Evolutionary conservation across 2,888 invertebrate genomes (phyloP), one percentile per base, ranked within the genome.

Genomic region (Hirtodrosophila confusa): DNA sequence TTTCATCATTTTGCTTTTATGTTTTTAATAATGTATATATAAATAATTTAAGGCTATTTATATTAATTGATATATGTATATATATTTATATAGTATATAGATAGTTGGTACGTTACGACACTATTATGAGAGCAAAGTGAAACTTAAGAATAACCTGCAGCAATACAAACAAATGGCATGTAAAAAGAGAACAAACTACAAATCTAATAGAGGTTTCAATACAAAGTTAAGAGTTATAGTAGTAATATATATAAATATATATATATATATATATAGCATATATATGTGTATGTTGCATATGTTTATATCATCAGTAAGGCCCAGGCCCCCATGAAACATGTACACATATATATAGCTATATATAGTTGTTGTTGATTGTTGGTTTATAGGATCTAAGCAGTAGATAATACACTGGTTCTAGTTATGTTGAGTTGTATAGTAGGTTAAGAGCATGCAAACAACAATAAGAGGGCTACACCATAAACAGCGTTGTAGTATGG

Each of bases 381-480:
- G 35, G 35, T 44, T 58, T 60, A 44, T 53, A 64, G 75, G 75
- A 55, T 75, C 75, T 72, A 72, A 75, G 71, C 75, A 70, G 75
- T 51, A 56, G 71, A 41, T 70, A 70, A 41, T 70, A 70, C 72
- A 70, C 71, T 73, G 71, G 55, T 75, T 56, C 71, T 72, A 75
- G 65, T 65, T 60, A 66, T 56, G 49, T 58, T 50, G 55, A 64
- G 64, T 74, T 75, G 71, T 62, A 58, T 56, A 67, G 72, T 62
- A 71, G 60, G 78, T 77, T 73, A 73, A 73, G 77, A 85, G 82
- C 83, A 83, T 83, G 83, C 83, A 83, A 84, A 84, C 86, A 86
- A 86, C 68, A 86, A 84, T 75, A 75, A 69, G 71, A 69, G 69
- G 66, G 77, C 83, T 82, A 84, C 86, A 83, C 86, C 86, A 73